Conservation (phyloP, 2,888 invertebrate species). For the Lissonota sp. region DNA sequence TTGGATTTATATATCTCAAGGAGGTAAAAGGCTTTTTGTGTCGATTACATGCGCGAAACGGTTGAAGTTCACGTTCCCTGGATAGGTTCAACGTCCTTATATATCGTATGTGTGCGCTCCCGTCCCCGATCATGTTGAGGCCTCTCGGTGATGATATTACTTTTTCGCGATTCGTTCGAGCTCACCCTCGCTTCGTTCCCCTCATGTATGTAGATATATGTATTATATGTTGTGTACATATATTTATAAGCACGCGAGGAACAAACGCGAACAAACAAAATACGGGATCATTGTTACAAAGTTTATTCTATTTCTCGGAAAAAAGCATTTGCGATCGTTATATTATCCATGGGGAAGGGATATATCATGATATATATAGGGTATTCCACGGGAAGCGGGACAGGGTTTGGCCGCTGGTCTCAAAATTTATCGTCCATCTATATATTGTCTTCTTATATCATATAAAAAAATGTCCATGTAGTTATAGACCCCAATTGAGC, state of each 20-base stretch:
- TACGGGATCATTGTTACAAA: neutral
- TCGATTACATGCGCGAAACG: conserved; percentile 69
- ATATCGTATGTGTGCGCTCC: neutral
- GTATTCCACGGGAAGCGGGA: too few relatives aligned
- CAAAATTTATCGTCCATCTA: too few relatives aligned
- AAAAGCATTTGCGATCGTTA: conserved; percentile 1
- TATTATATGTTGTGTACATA: neutral
- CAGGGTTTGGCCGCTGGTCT: too few relatives aligned
- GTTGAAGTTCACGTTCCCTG: conserved; percentile 70
- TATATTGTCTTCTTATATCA: too few relatives aligned
- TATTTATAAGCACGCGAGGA: neutral
- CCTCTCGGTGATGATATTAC: conserved; percentile 29
- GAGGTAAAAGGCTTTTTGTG: conserved; percentile 25
- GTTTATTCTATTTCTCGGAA: neutral
- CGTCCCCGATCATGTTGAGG: conserved; percentile 19
- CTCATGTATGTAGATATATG: conserved; percentile 17
- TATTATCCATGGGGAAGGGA: neutral
- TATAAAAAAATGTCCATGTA: too few relatives aligned
- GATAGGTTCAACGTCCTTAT: conserved; percentile 62
- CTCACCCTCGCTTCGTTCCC: conserved; percentile 29
- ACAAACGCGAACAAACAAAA: neutral
- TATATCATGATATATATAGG: neutral
- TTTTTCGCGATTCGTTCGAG: conserved; percentile 32
- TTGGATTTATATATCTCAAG: neutral
- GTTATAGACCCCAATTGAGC: too few relatives aligned